Base-by-base conservation (phyloP, 1,140 invertebrate species). In the Tetramorium parvispinum region DNA sequence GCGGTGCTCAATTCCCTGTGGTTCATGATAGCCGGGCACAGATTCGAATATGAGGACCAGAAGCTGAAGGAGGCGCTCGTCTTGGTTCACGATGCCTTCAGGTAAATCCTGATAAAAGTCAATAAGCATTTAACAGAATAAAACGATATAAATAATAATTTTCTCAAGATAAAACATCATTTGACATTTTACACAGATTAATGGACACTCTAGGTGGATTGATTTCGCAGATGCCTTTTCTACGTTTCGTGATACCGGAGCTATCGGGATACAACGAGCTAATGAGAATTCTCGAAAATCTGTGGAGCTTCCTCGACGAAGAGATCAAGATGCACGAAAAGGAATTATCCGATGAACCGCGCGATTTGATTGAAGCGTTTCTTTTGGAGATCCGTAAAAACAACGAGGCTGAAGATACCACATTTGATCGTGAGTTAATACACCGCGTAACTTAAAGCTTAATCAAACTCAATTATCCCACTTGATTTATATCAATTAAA, bases 361-460 rank as follows among this genome's bases (percentile, higher is more conserved):
- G 96, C 87, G 97, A 98, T 93, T 96, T 98, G 53, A 97, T 98
- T 63, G 97, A 98, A 87, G 95, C 96, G 11, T 97, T 97, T 92
- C 93, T 98, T 16, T 94, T 96, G 81, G 96, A 97, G 93, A 96
- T 96, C 68, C 68, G 0, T 68, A 68, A 49, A 49, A 24, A 49
- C 13, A 49, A 73, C 8, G 53, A 76, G 0, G 71, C 85, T 10
- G 21, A 87, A 7, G 70, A 91, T 21, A 79, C 85, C 0, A 91
- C 91, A 24, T 94, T 93, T 51, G 92, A 94, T 73, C 87, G 94
- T 95, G 49, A 91, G 93, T 89, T 68, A 8, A 21, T 21, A 8
- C 13, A 10, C 18, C 37, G 10, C n/a, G 13, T 11, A 43, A 65
- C 3, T 7, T 27, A 3, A 32, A n/a, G 16, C 27, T 49, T 71